Conservation (phyloP, 2,888 invertebrate species). For the Hyposoter didymator region DNA sequence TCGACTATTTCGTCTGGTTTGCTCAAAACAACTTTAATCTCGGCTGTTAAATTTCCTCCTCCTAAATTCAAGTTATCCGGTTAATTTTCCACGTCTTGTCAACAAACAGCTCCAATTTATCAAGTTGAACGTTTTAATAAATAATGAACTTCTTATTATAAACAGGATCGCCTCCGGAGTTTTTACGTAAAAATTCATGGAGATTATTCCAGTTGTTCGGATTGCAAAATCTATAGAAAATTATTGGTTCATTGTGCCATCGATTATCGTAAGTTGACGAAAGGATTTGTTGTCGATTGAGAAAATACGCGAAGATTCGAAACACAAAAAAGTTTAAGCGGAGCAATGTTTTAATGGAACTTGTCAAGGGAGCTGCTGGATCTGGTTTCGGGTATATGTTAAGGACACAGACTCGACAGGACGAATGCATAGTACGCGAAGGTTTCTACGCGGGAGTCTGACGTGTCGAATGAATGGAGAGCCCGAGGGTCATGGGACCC, state of each 20-base stretch:
- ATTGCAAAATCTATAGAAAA: background rate
- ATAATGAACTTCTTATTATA: background rate
- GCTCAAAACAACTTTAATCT: constrained; percentile 3
- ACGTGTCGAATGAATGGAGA: constrained; percentile 57
- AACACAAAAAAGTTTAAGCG: constrained; percentile 16
- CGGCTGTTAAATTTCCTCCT: background rate
- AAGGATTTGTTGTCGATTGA: background rate
- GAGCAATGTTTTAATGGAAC: constrained; percentile 35
- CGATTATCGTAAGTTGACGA: constrained; percentile 1
- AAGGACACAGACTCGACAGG: constrained; percentile 30
- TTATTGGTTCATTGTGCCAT: constrained; percentile 8
- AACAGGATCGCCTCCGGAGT: background rate
- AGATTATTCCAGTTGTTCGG: background rate
- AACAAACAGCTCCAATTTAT: background rate
- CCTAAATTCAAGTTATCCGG: background rate
- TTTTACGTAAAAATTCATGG: background rate
- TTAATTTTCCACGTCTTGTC: background rate
- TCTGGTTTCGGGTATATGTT: constrained; percentile 30
- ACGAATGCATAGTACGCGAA: constrained; percentile 27
- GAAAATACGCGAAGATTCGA: background rate
- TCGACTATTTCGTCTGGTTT: background rate
- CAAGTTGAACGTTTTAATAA: background rate
- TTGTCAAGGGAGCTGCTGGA: constrained; percentile 32
- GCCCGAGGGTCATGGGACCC: constrained; percentile 53
- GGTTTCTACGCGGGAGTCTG: constrained; percentile 61